These are phyloP conservation scores for Aromia moschata DNA, from an alignment of 2,888 invertebrate species.

Conservation along the genomic window DNA sequence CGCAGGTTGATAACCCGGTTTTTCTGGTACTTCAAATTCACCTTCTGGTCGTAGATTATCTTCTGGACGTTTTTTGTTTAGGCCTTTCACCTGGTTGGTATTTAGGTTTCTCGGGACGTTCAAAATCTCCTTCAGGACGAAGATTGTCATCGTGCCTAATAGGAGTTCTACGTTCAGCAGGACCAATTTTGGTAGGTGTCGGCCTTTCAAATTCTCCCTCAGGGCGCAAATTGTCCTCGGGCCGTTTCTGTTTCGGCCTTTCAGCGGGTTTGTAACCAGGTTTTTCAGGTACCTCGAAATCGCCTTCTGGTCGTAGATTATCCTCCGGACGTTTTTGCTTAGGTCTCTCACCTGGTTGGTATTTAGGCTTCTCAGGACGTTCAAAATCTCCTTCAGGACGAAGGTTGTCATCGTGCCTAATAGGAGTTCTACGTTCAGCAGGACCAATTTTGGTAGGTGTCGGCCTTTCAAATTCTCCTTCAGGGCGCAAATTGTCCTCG, in stretches of 20 bases:
- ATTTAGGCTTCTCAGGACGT: constrained; percentile 53
- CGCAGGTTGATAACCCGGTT: constrained; percentile 59
- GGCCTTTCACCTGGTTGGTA: constrained; percentile 62
- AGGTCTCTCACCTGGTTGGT: constrained; percentile 57
- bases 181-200: constrained; percentile 55
- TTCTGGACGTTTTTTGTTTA: constrained; percentile 55
- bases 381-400: constrained; percentile 64
- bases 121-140: constrained; percentile 66
- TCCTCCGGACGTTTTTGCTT: constrained; percentile 64
- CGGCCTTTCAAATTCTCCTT: constrained; percentile 62
- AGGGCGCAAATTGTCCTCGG: constrained; percentile 62
- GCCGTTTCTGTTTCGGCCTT: constrained; percentile 59
- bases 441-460: constrained; percentile 64
- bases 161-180: constrained; percentile 54
- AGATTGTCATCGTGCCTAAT: constrained; percentile 57
- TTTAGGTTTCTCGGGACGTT: constrained; percentile 61
- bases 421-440: constrained; percentile 62
- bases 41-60: constrained; percentile 68
- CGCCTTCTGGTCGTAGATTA: constrained; percentile 67
- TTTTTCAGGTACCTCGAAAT: constrained; percentile 62
- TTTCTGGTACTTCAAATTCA: constrained; percentile 64
- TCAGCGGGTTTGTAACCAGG: constrained; percentile 59
- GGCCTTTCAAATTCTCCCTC: constrained; percentile 63
- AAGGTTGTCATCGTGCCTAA: constrained; percentile 65
- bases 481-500: constrained; percentile 60